Evolutionary conservation across 2,113 vertebrate genomes (phyloP).

Genomic region (Daubentonia madagascariensis): DNA sequence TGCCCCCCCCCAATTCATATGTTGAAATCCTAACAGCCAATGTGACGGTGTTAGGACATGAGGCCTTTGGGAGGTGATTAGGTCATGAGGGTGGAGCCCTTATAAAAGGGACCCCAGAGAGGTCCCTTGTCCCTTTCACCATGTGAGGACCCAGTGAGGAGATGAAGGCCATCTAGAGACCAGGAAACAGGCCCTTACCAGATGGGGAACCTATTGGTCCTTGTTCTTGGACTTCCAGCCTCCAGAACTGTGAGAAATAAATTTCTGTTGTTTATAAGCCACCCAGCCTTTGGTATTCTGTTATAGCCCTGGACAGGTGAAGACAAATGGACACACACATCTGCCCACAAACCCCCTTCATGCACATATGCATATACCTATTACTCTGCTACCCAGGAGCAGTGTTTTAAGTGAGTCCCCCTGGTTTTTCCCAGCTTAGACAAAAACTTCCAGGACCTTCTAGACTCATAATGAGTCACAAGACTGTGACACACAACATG

Average conservation of each 20-base stretch:
- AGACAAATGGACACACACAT: accelerated
- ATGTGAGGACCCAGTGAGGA: not conserved
- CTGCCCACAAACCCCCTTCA: accelerated
- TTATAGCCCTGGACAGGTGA: not conserved
- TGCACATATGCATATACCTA: accelerated
- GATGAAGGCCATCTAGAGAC: too few species aligned
- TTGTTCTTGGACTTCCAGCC: not conserved
- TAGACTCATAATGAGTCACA: not conserved
- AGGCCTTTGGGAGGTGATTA: not conserved
- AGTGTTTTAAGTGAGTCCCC: not conserved
- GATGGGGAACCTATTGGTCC: not conserved
- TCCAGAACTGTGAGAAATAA: not conserved
- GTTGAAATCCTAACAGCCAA: not conserved
- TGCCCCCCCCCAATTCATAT: too few species aligned
- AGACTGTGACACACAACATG: not conserved
- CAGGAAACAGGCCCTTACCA: not conserved
- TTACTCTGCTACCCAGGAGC: accelerated
- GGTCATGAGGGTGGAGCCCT: not conserved
- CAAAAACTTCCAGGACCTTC: not conserved
- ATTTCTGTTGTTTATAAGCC: not conserved
- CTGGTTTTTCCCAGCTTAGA: not conserved
- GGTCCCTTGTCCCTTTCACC: not conserved
- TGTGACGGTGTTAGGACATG: not conserved
- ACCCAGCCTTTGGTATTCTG: not conserved
- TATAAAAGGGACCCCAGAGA: too few species aligned